Percentiles rank a stretch among this genome's conserved stretches.
Evolutionary conservation across 2,797 vertebrate species (phyloP).

Genomic region (Columba guinea): DNA sequence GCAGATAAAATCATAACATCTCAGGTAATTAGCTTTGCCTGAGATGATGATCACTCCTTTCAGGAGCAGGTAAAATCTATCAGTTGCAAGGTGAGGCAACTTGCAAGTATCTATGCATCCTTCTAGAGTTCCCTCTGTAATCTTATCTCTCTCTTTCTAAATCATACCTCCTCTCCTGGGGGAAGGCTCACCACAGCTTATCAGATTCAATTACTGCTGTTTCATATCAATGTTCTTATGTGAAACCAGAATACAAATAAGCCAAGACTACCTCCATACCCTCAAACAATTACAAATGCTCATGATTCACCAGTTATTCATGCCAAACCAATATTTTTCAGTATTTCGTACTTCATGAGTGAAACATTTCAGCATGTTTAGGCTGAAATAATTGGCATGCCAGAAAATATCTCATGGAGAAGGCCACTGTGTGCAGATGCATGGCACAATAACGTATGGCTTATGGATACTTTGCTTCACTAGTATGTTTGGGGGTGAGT

Average conservation of each 20-base stretch:
- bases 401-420: background rate
- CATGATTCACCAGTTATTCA: slow-evolving; percentile 56
- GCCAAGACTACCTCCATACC: slow-evolving; percentile 13
- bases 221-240: slow-evolving; percentile 59
- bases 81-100: slow-evolving; percentile 19
- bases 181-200: slow-evolving; percentile 41
- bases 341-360: slow-evolving; percentile 33
- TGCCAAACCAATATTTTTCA: slow-evolving; percentile 54
- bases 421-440: background rate
- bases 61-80: slow-evolving; percentile 2
- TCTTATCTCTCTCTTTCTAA: slow-evolving; percentile 4
- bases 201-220: slow-evolving; percentile 57
- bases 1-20: slow-evolving; percentile 40
- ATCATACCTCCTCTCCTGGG: slow-evolving; percentile 2
- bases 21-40: slow-evolving; percentile 22
- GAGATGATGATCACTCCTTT: slow-evolving; percentile 47
- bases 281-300: slow-evolving; percentile 4
- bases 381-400: background rate
- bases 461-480: background rate
- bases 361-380: slow-evolving; percentile 32
- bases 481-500: background rate
- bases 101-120: background rate
- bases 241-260: slow-evolving; percentile 61
- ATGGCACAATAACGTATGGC: background rate
- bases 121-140: background rate